Evolutionary conservation across 2,797 vertebrate species (phyloP).

Genomic region (Gymnodraco acuticeps): DNA sequence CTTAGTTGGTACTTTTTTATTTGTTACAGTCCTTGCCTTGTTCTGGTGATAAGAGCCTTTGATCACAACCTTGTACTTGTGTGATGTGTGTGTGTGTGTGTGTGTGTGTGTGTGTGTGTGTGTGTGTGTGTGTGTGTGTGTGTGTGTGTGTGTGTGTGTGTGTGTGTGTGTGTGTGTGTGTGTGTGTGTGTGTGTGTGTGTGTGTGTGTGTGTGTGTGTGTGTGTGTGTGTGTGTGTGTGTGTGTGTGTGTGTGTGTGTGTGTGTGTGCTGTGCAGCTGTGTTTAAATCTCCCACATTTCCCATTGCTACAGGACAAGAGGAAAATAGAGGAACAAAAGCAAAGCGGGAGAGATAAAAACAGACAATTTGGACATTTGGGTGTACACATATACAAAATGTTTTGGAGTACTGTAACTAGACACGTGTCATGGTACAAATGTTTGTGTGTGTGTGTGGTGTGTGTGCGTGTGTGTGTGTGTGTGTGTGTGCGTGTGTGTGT

Average conservation of each 20-base stretch:
- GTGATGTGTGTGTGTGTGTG: conserved; percentile 32
- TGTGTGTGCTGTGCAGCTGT: conserved; percentile 58
- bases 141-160: conserved; percentile 29
- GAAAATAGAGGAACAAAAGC: conserved; percentile 15
- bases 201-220: conserved; percentile 43
- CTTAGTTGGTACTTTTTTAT: conserved; percentile 5
- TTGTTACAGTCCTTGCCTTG: conserved; percentile 54
- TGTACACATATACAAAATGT: too few relatives aligned
- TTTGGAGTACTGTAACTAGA: too few relatives aligned
- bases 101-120: conserved; percentile 28
- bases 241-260: conserved; percentile 34
- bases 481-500: background rate
- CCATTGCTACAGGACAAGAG: conserved; percentile 86
- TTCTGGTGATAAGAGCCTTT: conserved; percentile 81
- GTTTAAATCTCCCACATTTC: conserved; percentile 85
- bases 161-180: conserved; percentile 33
- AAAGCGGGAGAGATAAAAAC: background rate
- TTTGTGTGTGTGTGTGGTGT: background rate
- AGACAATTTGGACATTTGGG: background rate
- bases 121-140: conserved; percentile 29
- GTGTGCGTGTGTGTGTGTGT: conserved; percentile 8
- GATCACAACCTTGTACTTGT: conserved; percentile 76
- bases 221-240: conserved; percentile 29
- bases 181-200: conserved; percentile 33
- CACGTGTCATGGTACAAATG: background rate